Evolutionary conservation across 2,113 vertebrate genomes (phyloP).

Genomic region (Hippocampus zosterae): DNA sequence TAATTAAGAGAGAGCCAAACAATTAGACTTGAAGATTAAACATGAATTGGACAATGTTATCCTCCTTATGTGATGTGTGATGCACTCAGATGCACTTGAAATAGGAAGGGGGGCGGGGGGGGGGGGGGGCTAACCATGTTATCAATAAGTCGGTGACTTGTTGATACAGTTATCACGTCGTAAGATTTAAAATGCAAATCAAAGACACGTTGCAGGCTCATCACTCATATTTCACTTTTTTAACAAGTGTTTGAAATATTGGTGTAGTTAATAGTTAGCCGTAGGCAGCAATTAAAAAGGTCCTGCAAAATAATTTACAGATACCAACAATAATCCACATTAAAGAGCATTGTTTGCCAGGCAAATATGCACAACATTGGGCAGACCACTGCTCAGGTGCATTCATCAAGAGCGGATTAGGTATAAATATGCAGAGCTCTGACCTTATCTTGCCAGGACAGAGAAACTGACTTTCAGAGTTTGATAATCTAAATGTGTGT

Average conservation of each 20-base stretch:
- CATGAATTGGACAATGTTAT: conserved; percentile 49
- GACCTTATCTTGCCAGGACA: too few relatives aligned
- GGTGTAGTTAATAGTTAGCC: too few relatives aligned
- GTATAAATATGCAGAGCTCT: neutral
- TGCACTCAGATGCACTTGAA: conserved; percentile 19
- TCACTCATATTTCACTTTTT: too few relatives aligned
- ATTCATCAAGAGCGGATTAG: neutral
- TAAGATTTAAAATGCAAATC: too few relatives aligned
- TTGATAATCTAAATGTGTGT: neutral
- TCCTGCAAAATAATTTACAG: too few relatives aligned
- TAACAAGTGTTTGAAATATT: too few relatives aligned
- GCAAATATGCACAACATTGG: neutral
- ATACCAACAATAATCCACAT: too few relatives aligned
- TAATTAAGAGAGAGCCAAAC: conserved; percentile 48
- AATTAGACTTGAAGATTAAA: conserved; percentile 52
- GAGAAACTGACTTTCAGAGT: neutral
- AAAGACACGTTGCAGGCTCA: too few relatives aligned
- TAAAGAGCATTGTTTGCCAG: too few relatives aligned
- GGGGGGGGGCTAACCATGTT: neutral
- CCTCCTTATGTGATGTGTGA: conserved; percentile 22
- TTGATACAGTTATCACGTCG: neutral
- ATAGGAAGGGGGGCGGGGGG: neutral
- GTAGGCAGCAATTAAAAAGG: too few relatives aligned
- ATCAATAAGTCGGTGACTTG: neutral
- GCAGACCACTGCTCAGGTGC: neutral